Base-by-base conservation (phyloP, 2,113 vertebrate species). In the Hemicordylus capensis region DNA sequence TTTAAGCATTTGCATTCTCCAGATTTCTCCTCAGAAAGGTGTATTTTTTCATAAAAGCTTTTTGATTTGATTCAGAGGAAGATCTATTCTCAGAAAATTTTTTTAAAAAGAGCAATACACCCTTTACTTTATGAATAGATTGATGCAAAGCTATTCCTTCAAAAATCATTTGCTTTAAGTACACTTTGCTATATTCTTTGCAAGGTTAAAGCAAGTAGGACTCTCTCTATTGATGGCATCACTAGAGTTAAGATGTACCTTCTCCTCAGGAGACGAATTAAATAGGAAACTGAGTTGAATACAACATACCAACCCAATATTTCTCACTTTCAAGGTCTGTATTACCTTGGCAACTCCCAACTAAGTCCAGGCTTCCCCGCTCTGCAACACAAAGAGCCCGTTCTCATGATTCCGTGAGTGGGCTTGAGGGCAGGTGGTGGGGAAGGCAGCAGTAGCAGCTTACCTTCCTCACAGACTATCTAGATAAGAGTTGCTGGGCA, bases 201-300 rank as follows among this genome's bases (percentile, higher is more conserved):
- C 44, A 80, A 90, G 66, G 80, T 63, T 76, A 10, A 59, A 10
- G 69, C n/a, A 34, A 92, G 86, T 83, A 72, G 79, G 11, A 51
- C 63, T 91, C 82, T 90, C 81, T 88, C 73, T 77, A 76, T 91
- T 91, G 87, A 92, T 90, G 90, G 90, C 89, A 90, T 89, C 87
- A 90, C 89, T 82, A 46, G 88, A 87, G 88, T 88, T 79, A 83
- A 83, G 0, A 87, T 87, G 44, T 79, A 88, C 90, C 90, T 91
- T 89, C 87, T 91, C 93, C 90, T 82, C 84, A 88, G 81, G 90
- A 90, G 89, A 86, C 28, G 6, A 90, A 3, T 83, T 87, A 91
- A 93, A 87, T 56, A 94, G 89, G 88, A 82, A 93, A 83, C 63
- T 87, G 85, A 89, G 89, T 90, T 86, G 58, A 91, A 56, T 85